phyloP scores from a whole-genome alignment of 2,113 vertebrate species.

The Cyprinodon tularosa region DNA sequence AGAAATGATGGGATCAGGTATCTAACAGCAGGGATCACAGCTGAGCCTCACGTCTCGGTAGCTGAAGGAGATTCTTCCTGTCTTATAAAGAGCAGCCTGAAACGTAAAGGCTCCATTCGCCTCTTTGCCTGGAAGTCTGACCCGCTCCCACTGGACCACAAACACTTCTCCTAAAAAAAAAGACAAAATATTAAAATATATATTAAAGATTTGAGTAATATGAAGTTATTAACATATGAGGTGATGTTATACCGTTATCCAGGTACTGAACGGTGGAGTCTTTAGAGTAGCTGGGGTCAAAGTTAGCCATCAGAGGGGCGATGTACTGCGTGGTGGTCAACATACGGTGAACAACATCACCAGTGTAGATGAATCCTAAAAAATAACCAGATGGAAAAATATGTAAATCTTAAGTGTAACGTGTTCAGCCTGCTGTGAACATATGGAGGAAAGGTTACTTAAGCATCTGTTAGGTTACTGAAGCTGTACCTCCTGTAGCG shows the following conservation, averaged over 20 bases:
- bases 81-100: constrained; percentile 86
- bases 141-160: constrained; percentile 93
- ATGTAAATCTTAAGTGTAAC: background rate
- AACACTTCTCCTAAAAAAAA: constrained; percentile 85
- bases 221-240: background rate
- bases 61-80: constrained; percentile 88
- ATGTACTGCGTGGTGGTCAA: constrained; percentile 91
- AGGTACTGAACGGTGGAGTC: constrained; percentile 88
- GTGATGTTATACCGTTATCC: constrained; percentile 84
- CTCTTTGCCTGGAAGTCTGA: constrained; percentile 87
- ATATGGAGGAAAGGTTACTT: constrained; percentile 36
- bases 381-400: constrained; percentile 34
- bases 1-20: background rate
- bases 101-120: constrained; percentile 90
- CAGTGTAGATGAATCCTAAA: constrained; percentile 90
- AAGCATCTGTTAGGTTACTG: constrained; percentile 49
- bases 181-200: too few relatives aligned
- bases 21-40: background rate
- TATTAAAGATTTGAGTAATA: background rate
- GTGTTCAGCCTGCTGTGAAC: constrained; percentile 2
- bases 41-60: constrained; percentile 88
- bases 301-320: constrained; percentile 94
- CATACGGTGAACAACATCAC: constrained; percentile 89
- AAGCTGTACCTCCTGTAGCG: constrained; percentile 87
- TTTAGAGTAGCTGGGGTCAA: constrained; percentile 89